Evolutionary conservation across 2,888 invertebrate genomes (phyloP), one percentile per base, ranked within the genome.

Genomic region (Trypoxylon attenuatum): DNA sequence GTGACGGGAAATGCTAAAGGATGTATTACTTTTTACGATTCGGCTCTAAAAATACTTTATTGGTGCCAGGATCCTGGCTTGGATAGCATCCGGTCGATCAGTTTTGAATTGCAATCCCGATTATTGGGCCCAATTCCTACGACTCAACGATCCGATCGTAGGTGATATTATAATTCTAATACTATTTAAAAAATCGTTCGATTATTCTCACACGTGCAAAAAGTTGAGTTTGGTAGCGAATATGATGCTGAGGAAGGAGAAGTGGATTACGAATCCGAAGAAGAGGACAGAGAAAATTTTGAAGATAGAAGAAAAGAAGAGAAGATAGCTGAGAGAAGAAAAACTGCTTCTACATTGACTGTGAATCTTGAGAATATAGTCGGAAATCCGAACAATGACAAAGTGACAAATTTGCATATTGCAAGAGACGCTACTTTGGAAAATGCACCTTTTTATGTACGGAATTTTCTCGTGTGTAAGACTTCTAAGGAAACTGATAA

Each of bases 381-480:
- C 0, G 53, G 43, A 64, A 49, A 45, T 45, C 15, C 18, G 13
- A 13, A 8, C 2, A 46, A 47, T 5, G 49, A 39, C 4, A 23
- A 27, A 42, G 15, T 5, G 1, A 58, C 42, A 47, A 23, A 47
- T 2, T 19, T 2, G 27, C 19, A 21, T 5, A 15, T 90, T 10
- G 89, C 91, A 0, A 84, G 86, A 0, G 91, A 91, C 69, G 89
- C 89, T 0, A 89, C 90, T 0, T 69, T 88, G 0, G 74, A 84
- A 4, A 84, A 84, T 15, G 87, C 87, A 45, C 88, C 89, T 0
- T 90, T 92, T 71, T 68, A 89, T 22, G 83, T 90, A 8, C 87
- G 89, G 51, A 90, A 91, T 73, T 91, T 91, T 71, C 82, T 91
- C 52, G 80, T 91, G 27, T 88, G 92, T 92, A 84, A 87, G 89